Conservation (phyloP, 2,888 invertebrate genomes). For the Torymus tubicola region DNA sequence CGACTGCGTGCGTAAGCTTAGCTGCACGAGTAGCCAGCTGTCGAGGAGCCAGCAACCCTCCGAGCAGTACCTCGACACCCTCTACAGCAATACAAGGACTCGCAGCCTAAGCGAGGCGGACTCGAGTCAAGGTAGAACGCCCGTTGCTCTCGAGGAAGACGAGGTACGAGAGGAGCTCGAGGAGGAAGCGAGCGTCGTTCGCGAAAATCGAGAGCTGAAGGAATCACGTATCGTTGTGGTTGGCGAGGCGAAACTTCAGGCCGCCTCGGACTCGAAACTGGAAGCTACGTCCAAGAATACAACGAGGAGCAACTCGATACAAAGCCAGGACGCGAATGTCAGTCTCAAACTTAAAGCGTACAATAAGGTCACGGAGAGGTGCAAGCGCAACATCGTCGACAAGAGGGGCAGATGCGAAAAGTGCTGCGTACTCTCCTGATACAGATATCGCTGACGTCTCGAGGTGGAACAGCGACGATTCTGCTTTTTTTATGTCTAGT, state of each 20-base stretch:
- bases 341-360: conserved; percentile 66
- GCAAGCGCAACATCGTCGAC: conserved; percentile 65
- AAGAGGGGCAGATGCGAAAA: conserved; percentile 68
- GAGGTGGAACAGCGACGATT: too few relatives aligned
- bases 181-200: conserved; percentile 11
- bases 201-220: too few relatives aligned
- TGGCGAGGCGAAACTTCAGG: too few relatives aligned
- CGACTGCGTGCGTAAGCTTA: conserved; percentile 49
- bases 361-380: conserved; percentile 67
- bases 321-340: conserved; percentile 66
- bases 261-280: too few relatives aligned
- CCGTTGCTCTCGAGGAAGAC: conserved; percentile 53
- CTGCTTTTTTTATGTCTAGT: too few relatives aligned
- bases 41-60: conserved; percentile 59
- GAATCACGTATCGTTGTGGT: too few relatives aligned
- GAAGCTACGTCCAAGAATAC: conserved; percentile 57
- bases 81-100: conserved; percentile 66
- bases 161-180: conserved; percentile 63
- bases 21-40: neutral
- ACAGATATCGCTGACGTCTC: neutral
- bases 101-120: conserved; percentile 70
- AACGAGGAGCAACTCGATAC: conserved; percentile 66
- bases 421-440: conserved; percentile 69
- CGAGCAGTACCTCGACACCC: conserved; percentile 62
- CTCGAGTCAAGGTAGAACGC: conserved; percentile 66